Conservation (phyloP, 1,140 invertebrate genomes). For the Aphaenogaster ashmeadi region DNA sequence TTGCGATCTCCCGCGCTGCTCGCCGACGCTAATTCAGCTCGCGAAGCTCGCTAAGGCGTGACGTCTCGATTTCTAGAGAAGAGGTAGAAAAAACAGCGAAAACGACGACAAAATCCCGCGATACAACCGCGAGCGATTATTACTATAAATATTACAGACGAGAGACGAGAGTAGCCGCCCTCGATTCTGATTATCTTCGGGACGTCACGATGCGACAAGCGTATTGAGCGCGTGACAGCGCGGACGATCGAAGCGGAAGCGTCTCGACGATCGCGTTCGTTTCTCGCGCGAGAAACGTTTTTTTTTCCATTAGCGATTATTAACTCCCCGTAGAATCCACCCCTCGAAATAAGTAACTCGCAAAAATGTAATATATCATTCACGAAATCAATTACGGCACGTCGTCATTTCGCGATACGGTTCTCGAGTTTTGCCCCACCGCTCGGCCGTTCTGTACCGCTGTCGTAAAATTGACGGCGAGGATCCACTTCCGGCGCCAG, state of each 20-base stretch:
- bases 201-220: conserved; percentile 51
- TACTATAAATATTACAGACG: conserved; percentile 75
- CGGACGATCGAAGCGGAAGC: conserved; percentile 58
- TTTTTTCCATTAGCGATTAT: conserved; percentile 26
- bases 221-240: conserved; percentile 54
- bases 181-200: conserved; percentile 72
- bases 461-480: conserved; percentile 14
- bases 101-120: conserved; percentile 83
- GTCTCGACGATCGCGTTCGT: conserved; percentile 40
- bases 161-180: conserved; percentile 69
- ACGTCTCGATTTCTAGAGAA: conserved; percentile 81
- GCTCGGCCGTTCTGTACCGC: background rate
- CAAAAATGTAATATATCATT: conserved; percentile 38
- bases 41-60: conserved; percentile 35
- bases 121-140: conserved; percentile 69
- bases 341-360: conserved; percentile 54
- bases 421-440: conserved; percentile 8
- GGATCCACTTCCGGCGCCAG: conserved; percentile 59
- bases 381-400: conserved; percentile 13
- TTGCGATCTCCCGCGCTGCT: conserved; percentile 44
- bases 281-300: conserved; percentile 36
- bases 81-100: conserved; percentile 86
- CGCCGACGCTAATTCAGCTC: conserved; percentile 63
- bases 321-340: conserved; percentile 14
- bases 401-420: conserved; percentile 41